Conservation (phyloP, 2,797 vertebrate species). For the Urophycis tenuis region DNA sequence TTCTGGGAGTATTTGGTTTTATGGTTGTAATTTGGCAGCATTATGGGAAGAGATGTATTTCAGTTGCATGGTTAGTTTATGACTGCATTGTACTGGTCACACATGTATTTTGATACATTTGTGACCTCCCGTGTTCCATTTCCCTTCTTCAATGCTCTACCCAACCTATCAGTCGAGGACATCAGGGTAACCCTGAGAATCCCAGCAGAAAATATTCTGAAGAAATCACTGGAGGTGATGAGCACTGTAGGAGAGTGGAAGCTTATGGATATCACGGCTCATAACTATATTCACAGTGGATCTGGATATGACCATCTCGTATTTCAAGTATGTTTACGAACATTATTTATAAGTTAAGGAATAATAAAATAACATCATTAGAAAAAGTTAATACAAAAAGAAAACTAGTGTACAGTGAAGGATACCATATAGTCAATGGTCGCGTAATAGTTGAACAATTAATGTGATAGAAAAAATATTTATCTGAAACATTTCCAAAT, state of each 20-base stretch:
- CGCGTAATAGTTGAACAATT: neutral
- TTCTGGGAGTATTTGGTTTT: neutral
- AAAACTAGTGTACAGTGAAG: neutral
- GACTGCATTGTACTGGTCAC: too few species aligned
- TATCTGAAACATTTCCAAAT: neutral
- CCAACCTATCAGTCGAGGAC: conserved; percentile 44
- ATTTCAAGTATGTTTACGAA: conserved; percentile 46
- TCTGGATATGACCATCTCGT: conserved; percentile 15
- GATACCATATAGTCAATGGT: neutral
- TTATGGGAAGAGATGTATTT: neutral
- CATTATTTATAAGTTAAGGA: neutral
- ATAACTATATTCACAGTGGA: accelerated
- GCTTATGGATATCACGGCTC: conserved; percentile 58
- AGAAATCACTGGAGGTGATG: conserved; percentile 45
- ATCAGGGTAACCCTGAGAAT: conserved; percentile 43
- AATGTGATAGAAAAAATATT: neutral
- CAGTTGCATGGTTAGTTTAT: neutral
- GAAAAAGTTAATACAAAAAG: neutral
- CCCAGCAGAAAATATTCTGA: conserved; percentile 32
- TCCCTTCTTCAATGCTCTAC: neutral
- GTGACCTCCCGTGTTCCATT: neutral
- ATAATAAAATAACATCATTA: neutral
- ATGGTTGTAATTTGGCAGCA: neutral
- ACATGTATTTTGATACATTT: neutral
- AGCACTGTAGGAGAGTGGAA: conserved; percentile 71